Percentiles rank a stretch among this genome's conserved stretches.
Evolutionary conservation across 2,888 invertebrate genomes (phyloP).

Genomic region (Hydraecia micacea): DNA sequence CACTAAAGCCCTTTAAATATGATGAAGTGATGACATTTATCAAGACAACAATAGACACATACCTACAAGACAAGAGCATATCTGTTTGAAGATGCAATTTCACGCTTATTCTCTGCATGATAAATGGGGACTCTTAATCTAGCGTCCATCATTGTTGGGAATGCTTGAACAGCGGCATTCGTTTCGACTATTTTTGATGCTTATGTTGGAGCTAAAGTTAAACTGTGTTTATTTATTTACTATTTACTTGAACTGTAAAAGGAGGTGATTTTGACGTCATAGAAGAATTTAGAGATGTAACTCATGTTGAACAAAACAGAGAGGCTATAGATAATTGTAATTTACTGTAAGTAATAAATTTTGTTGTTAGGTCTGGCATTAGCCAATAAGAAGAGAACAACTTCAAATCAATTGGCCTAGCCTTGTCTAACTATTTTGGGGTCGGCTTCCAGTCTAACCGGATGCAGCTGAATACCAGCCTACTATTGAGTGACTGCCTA

Average conservation of each 20-base stretch:
- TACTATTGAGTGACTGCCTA: no score
- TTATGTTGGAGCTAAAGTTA: background rate
- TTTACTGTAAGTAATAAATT: no score
- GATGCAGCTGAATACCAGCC: no score
- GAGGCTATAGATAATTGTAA: background rate
- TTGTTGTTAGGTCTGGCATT: no score
- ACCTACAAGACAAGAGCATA: background rate
- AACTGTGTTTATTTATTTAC: background rate
- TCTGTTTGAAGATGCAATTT: conserved; percentile 25
- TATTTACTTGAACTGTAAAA: background rate
- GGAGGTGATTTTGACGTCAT: no score
- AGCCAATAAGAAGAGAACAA: background rate
- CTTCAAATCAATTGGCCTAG: background rate
- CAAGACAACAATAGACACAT: conserved; percentile 22
- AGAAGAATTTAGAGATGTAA: background rate
- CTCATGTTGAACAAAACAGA: background rate
- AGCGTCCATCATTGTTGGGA: conserved; percentile 18
- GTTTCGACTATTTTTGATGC: background rate
- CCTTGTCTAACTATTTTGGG: no score
- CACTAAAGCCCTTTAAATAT: conserved; percentile 7
- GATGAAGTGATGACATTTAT: conserved; percentile 5
- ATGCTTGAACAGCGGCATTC: background rate
- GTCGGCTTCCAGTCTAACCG: no score
- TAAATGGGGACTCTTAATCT: conserved; percentile 8
- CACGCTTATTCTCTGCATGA: conserved; percentile 18